Evolutionary conservation across 2,113 vertebrate genomes (phyloP), one percentile per base, ranked within the genome.

Genomic region (Cyprinodon brontotheroides): DNA sequence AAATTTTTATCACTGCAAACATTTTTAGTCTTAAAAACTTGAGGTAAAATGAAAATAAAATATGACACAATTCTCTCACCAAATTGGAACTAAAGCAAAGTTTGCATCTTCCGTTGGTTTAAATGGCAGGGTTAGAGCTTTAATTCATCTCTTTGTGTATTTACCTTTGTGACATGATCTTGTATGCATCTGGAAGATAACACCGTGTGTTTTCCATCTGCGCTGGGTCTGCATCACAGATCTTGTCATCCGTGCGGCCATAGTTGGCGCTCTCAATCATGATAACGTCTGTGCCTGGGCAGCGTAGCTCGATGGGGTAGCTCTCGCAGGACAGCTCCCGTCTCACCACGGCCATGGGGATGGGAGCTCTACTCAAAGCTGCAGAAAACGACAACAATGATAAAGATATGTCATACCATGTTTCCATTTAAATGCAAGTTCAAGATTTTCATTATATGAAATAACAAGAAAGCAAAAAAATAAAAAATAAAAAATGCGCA

Each of bases 211-310:
- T 99, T 92, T 99, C 97, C 98, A 99, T 99, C 94, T 99, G 97
- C 68, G 97, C 97, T 8, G 97, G 98, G 92, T 99, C 97, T 2
- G 98, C 98, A 75, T 99, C 98, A 29, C 98, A 99, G 87, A 99
- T 99, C 93, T 99, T 98, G 92, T 99, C 97, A 1, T 99, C 98
- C 0, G 98, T 99, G 87, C 98, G 96, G 15, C 98, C 98, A 0
- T 99, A 99, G 95, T 99, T 99, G 94, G 98, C 97, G 86, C 97
- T 99, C 91, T 99, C 98, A 0, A 99, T 99, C 97, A 99, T 98
- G 93, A 99, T 99, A 88, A 99, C 98, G 59, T 99, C 98, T 0
- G 97, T 99, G 84, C 98, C 98, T 0, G 98, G 98, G 89, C 98
- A 99, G 71, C 98, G 97, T 41, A 99, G 96, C 92, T 99, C 98